Evolutionary conservation across 2,797 vertebrate genomes (phyloP), one percentile per base, ranked within the genome.

Genomic region (Coluber constrictor): DNA sequence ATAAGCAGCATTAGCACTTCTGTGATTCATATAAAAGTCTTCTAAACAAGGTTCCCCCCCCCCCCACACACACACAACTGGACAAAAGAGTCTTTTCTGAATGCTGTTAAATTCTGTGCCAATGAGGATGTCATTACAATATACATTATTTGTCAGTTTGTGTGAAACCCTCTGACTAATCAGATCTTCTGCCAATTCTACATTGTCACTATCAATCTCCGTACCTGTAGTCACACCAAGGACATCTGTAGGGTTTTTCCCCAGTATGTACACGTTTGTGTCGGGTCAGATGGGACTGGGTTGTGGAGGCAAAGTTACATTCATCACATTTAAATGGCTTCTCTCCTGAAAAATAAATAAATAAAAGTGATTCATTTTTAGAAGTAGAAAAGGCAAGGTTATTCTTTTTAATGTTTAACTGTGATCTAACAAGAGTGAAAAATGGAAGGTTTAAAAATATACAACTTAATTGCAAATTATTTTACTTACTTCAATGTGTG

Each of bases 151-250:
- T 70, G 95, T 87, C 74, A 91, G 92, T 94, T 93, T 86, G 91
- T 51, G 94, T 96, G 95, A 94, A 94, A 89, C 91, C 93, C 57
- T 1, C 91, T 88, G 93, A 94, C 95, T 95, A 95, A 91, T 94
- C 96, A 97, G 97, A 97, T 97, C 97, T 96, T 96, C 96, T 93
- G 95, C 96, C 32, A 97, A 96, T 97, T 96, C 94, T 95, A 93
- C 96, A 96, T 95, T 92, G 90, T 96, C 97, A 97, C 96, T 97
- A 97, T 97, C 94, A 96, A 97, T 66, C 96, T 96, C 95, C 91
- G 97, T 98, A 99, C 99, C 99, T 99, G 98, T 99, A 99, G 97
- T 99, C 98, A 97, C 99, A 99, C 99, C 99, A 99, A 97, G 99
- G 99, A 97, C 99, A 99, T 94, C 98, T 98, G 97, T 99, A 99